Conservation (phyloP, 2,797 vertebrate species). For the Sarcophilus harrisii region DNA sequence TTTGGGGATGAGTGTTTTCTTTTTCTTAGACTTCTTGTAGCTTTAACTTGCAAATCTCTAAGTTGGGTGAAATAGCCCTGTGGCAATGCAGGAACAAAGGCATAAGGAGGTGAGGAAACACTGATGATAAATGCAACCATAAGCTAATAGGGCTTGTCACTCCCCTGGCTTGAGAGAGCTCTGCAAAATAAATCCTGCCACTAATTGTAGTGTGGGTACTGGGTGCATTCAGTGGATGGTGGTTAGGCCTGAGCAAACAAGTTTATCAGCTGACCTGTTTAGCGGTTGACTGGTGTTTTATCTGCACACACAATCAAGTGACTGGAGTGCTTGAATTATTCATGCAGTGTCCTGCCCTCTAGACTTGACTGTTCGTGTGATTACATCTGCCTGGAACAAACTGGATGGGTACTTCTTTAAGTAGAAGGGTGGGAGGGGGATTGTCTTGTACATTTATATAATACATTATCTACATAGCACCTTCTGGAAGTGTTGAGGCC, state of each 20-base stretch:
- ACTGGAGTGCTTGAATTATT: conserved; percentile 92
- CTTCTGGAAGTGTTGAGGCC: conserved; percentile 42
- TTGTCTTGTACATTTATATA: conserved; percentile 82
- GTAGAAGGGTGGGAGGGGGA: conserved; percentile 75
- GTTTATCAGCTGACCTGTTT: conserved; percentile 94
- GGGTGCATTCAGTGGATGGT: conserved; percentile 80
- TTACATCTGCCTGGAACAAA: conserved; percentile 93
- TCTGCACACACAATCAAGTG: conserved; percentile 90
- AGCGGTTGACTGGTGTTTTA: conserved; percentile 92
- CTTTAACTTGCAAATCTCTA: conserved; percentile 28
- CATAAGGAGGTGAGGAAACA: conserved; percentile 71
- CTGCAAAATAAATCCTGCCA: conserved; percentile 66
- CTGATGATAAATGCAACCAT: conserved; percentile 52
- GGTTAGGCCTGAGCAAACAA: conserved; percentile 90
- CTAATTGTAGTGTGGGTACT: conserved; percentile 80
- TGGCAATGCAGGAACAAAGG: conserved; percentile 68
- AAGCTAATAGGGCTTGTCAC: conserved; percentile 46
- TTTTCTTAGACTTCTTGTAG: background rate
- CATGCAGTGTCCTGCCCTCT: conserved; percentile 91
- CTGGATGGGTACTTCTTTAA: conserved; percentile 86
- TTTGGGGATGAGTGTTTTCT: background rate
- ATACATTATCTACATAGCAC: conserved; percentile 77
- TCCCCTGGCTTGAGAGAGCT: conserved; percentile 39
- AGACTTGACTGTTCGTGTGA: conserved; percentile 90
- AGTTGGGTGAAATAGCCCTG: conserved; percentile 56